Evolutionary conservation across 2,797 vertebrate genomes (phyloP).

Genomic region (Mormyrops boulengeri): DNA sequence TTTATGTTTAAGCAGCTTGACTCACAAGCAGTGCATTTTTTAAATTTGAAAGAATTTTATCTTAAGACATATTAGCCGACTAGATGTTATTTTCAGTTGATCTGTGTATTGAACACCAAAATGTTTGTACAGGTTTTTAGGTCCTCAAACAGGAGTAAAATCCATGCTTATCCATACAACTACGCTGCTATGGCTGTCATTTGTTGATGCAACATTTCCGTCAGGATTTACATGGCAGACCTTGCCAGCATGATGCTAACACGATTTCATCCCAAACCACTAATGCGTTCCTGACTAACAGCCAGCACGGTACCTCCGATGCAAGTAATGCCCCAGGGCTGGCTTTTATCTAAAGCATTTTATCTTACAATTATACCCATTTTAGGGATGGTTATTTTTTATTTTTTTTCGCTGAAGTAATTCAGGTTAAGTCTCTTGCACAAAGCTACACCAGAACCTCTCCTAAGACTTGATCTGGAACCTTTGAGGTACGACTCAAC

Average conservation of each 20-base stretch:
- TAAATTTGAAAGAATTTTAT: background rate
- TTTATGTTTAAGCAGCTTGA: background rate
- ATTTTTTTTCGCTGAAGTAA: background rate
- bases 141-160: background rate
- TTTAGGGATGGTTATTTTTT: background rate
- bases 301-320: background rate
- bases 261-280: conserved; percentile 6
- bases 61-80: background rate
- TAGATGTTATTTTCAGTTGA: background rate
- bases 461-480: background rate
- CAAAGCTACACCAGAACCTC: background rate
- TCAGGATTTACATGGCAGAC: background rate
- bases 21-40: background rate
- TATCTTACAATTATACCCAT: background rate
- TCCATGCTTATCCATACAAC: background rate
- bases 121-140: background rate
- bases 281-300: background rate
- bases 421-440: background rate
- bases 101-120: background rate
- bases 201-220: background rate
- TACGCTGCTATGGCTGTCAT: background rate
- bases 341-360: conserved; percentile 10
- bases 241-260: background rate
- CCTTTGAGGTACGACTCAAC: background rate
- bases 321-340: background rate